Evolutionary conservation across 2,888 invertebrate species (phyloP).

Genomic region (Petrophora chlorosata): DNA sequence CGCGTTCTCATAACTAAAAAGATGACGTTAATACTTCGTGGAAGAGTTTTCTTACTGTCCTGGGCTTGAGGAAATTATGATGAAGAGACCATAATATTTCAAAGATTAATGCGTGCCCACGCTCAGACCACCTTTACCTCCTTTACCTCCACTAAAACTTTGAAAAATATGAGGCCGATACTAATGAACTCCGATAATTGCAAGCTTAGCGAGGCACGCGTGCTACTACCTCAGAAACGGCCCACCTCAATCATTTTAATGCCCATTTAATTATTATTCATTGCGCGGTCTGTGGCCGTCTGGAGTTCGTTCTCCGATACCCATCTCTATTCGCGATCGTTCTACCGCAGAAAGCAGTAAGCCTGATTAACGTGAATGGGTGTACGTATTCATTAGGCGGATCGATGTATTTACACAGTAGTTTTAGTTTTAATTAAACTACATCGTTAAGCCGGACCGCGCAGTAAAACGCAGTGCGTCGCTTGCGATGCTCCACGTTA

Average conservation of each 20-base stretch:
- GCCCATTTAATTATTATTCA: slow-evolving; percentile 67
- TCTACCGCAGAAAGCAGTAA: slow-evolving; percentile 49
- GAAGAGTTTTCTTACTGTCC: too few species aligned
- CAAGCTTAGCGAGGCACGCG: slow-evolving; percentile 62
- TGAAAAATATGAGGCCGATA: slow-evolving; percentile 59
- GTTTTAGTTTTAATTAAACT: slow-evolving; percentile 80
- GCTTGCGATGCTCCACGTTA: slow-evolving; percentile 57
- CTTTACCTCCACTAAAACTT: slow-evolving; percentile 47
- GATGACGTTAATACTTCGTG: too few species aligned
- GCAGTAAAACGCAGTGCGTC: slow-evolving; percentile 66
- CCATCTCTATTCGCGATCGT: slow-evolving; percentile 51
- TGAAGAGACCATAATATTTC: slow-evolving; percentile 10
- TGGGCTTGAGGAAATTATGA: background rate
- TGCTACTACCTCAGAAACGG: slow-evolving; percentile 60
- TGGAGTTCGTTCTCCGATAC: slow-evolving; percentile 48
- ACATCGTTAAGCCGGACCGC: slow-evolving; percentile 66
- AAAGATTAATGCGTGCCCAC: slow-evolving; percentile 18
- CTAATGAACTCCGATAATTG: slow-evolving; percentile 70
- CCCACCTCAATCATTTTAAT: slow-evolving; percentile 69
- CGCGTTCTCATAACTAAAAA: too few species aligned
- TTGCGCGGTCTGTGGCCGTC: slow-evolving; percentile 48
- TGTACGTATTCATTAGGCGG: slow-evolving; percentile 47
- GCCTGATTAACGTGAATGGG: slow-evolving; percentile 53
- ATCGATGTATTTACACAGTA: slow-evolving; percentile 68
- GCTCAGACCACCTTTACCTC: background rate